Evolutionary conservation across 2,888 invertebrate genomes (phyloP), one percentile per base, ranked within the genome.

Genomic region (Operophtera brumata): DNA sequence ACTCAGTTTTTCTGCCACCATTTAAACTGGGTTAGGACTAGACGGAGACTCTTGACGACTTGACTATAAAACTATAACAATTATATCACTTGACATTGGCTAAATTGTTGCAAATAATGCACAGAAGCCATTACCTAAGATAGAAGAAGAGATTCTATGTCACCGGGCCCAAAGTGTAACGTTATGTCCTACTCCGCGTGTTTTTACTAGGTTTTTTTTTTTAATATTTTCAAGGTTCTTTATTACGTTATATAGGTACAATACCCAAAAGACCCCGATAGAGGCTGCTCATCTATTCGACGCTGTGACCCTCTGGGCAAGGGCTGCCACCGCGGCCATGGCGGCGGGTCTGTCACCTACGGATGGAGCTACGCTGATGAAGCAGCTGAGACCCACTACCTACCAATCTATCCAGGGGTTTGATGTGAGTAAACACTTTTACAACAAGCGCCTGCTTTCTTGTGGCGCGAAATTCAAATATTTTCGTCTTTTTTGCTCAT

Each of bases 261-360:
- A n/a, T n/a, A n/a, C n/a, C n/a, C n/a, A n/a, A n/a, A n/a, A 95
- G 94, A 94, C 96, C 0, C 94, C 95, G 0, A 94, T 95, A 65
- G 94, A 95, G 82, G 97, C 96, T 0, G 94, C 95, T 0, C 95
- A 96, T 76, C 90, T 96, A 0, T 97, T 96, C 80, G 97, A 97
- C 71, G 96, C 96, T 0, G 96, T 98, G 1, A 93, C 94, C 77
- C 92, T 97, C 49, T 97, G 97, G 87, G 97, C 97, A 0, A 88
- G 93, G 9, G 97, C 97, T 0, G 91, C 96, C 11, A 94, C 95
- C 0, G 94, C 95, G 47, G 91, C 94, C 0, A 91, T 97, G 61
- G 77, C 91, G 14, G 89, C 92, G 11, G 93, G 94, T 0, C 92
- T 93, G 7, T 92, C 94, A 57, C 93, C 94, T 0, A 92, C 93